phyloP scores from a whole-genome alignment of 2,113 vertebrate species.

The Vicugna pacos region DNA sequence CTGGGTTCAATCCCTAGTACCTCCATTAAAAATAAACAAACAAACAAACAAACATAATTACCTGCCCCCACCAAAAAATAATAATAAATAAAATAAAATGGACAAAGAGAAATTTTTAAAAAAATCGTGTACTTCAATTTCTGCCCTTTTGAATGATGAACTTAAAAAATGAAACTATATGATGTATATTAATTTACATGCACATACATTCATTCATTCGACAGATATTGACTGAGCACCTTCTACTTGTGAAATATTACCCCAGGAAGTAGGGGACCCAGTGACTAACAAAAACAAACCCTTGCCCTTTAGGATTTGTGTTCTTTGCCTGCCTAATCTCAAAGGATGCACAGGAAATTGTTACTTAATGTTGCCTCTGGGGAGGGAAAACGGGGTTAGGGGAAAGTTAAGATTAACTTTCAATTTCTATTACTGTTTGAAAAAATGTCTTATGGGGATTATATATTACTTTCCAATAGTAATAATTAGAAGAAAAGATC shows the following conservation, averaged over 20 bases:
- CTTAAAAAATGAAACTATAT: not conserved
- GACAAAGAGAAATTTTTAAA: no score
- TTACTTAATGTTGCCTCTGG: not conserved
- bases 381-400: not conserved
- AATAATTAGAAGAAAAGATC: not conserved
- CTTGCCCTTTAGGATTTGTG: not conserved
- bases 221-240: not conserved
- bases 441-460: not conserved
- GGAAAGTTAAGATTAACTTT: constrained; percentile 6
- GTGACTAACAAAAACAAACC: not conserved
- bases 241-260: not conserved
- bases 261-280: not conserved
- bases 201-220: not conserved
- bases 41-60: no score
- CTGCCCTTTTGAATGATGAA: not conserved
- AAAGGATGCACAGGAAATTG: not conserved
- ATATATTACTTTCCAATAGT: not conserved
- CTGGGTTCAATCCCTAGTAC: no score
- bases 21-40: no score
- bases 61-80: no score
- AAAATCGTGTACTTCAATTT: not conserved
- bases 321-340: not conserved
- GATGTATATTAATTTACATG: not conserved
- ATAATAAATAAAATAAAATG: no score
- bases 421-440: constrained; percentile 4